Evolutionary conservation across 2,113 vertebrate species (phyloP), one percentile per base, ranked within the genome.

Genomic region (Scortum barcoo): DNA sequence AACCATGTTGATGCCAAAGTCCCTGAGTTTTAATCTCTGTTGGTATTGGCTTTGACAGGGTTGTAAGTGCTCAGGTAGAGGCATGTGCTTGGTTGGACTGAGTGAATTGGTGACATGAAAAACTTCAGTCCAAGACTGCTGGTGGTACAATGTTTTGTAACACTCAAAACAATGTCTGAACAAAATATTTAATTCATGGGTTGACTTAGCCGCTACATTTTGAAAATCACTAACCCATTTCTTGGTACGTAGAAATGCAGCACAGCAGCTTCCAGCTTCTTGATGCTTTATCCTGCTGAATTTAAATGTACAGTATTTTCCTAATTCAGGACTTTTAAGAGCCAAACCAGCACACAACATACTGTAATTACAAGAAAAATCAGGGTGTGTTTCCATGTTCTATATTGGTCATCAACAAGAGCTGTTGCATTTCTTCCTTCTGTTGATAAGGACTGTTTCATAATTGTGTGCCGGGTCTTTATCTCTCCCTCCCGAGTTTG

Each of bases 231-330:
- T 54, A 36, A 28, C 24, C 26, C 26, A 46, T 62, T 71, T 63
- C 4, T 16, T 46, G 8, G 4, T 42, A 51, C 1, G 2, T 61
- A 28, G 19, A 51, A 48, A 48, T 40, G 13, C 48, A 74, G 36
- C 28, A 46, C 46, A 33, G 30, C 38, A 40, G 22, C 56, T 28
- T 24, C 19, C 9, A 50, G 72, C 83, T 42, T 50, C 48, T 71
- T 40, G 36, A 38, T 60, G 19, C 7, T 40, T 72, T 53, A 26
- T 54, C 20, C 14, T 65, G 33, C 4, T 54, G 46, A 67, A 22
- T 86, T 60, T 54, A 46, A 61, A 69, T 36, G 7, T 69, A 7
- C 19, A 51, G 16, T 73, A 54, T 75, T 75, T 26, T 50, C 38
- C 36, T 40, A 26, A 53, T 51, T 26, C 11, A 58, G n/a, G 36